These are phyloP conservation scores for Drosophila funebris DNA, from an alignment of 1,140 invertebrate genomes.

Conservation along the genomic window DNA sequence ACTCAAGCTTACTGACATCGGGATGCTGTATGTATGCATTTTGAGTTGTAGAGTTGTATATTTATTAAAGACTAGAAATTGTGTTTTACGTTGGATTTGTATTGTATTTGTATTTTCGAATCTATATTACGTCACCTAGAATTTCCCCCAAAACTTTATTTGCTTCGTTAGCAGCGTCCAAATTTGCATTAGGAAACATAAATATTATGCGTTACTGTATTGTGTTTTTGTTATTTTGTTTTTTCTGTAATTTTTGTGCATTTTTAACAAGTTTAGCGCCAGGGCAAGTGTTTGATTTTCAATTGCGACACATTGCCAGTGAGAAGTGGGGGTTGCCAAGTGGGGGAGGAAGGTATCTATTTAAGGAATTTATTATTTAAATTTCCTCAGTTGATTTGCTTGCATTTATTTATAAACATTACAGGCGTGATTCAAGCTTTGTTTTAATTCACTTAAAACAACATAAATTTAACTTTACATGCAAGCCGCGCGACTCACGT, in stretches of 20 bases:
- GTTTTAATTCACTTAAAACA: constrained; percentile 81
- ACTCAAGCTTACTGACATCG: too few relatives aligned
- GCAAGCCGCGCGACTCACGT: constrained; percentile 63
- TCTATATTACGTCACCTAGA: not conserved
- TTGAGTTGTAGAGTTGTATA: too few relatives aligned
- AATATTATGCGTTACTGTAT: constrained; percentile 67
- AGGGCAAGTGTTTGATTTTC: constrained; percentile 50
- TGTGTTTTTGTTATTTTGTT: constrained; percentile 44
- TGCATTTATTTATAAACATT: constrained; percentile 63
- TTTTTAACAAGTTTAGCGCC: constrained; percentile 58
- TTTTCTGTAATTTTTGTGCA: constrained; percentile 49
- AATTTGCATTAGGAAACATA: constrained; percentile 74
- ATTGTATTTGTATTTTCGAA: not conserved
- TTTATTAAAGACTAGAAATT: not conserved
- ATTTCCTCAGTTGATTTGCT: constrained; percentile 61
- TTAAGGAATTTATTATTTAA: constrained; percentile 81
- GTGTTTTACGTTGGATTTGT: not conserved
- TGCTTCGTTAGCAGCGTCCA: constrained; percentile 64
- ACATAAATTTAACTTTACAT: constrained; percentile 80
- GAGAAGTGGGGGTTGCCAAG: not conserved
- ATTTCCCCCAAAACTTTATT: constrained; percentile 25
- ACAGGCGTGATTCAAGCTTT: constrained; percentile 47
- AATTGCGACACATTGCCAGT: not conserved
- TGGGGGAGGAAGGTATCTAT: not conserved
- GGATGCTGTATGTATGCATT: too few relatives aligned